Conservation (phyloP, 2,888 invertebrate species). For the Polyommatus iphigenia region DNA sequence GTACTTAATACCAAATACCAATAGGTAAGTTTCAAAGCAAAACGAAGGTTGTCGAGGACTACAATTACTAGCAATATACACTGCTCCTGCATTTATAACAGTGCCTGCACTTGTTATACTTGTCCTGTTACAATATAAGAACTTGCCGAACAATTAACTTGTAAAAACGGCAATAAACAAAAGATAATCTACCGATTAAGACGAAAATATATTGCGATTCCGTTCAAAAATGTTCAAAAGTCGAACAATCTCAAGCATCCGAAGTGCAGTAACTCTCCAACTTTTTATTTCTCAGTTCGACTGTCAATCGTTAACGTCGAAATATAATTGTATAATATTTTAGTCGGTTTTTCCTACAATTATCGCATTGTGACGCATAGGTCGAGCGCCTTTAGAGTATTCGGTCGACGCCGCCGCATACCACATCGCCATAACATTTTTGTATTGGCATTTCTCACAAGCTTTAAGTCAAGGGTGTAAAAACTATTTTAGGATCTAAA, state of each 20-base stretch:
- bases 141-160: not conserved
- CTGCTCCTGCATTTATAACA: too few relatives aligned
- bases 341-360: constrained; percentile 69
- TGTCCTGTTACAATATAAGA: not conserved
- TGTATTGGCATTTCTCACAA: constrained; percentile 40
- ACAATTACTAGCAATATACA: too few relatives aligned
- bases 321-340: constrained; percentile 72
- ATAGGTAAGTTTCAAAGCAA: too few relatives aligned
- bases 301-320: constrained; percentile 53
- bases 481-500: constrained; percentile 44
- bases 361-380: constrained; percentile 62
- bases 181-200: constrained; percentile 5
- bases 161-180: not conserved
- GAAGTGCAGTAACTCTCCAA: constrained; percentile 52
- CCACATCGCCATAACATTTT: constrained; percentile 44
- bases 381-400: constrained; percentile 61
- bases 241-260: constrained; percentile 31
- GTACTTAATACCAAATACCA: too few relatives aligned
- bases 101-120: too few relatives aligned
- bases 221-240: constrained; percentile 20
- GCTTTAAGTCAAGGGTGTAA: constrained; percentile 42
- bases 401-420: constrained; percentile 56
- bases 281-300: constrained; percentile 41
- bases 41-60: too few relatives aligned
- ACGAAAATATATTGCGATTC: constrained; percentile 11